These are phyloP conservation scores for Galemys pyrenaicus DNA, from an alignment of 2,113 vertebrate genomes.

Conservation along the genomic window DNA sequence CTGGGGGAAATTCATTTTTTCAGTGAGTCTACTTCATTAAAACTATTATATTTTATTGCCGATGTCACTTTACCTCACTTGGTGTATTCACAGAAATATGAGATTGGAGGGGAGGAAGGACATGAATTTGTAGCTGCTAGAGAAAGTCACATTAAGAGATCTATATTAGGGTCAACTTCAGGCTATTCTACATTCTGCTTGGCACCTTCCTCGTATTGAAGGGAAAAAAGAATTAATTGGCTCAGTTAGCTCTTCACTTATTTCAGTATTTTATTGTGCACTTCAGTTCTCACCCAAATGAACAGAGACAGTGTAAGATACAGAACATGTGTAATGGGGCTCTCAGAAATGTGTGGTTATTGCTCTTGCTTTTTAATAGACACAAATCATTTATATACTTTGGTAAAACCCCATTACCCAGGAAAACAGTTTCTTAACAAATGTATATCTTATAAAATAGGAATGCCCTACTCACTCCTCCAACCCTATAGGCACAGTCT, in stretches of 20 bases:
- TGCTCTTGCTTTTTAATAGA: slow-evolving; percentile 63
- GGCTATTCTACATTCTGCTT: slow-evolving; percentile 61
- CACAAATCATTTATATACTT: slow-evolving; percentile 72
- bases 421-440: slow-evolving; percentile 40
- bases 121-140: not conserved
- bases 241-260: slow-evolving; percentile 79
- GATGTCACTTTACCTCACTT: not conserved
- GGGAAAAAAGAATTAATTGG: slow-evolving; percentile 75
- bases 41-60: not conserved
- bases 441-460: not conserved
- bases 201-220: slow-evolving; percentile 54
- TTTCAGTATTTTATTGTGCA: slow-evolving; percentile 74
- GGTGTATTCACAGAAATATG: not conserved
- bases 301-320: slow-evolving; percentile 52
- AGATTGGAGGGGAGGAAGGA: not conserved
- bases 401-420: slow-evolving; percentile 71
- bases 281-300: slow-evolving; percentile 78
- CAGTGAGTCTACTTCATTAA: not conserved
- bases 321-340: slow-evolving; percentile 62
- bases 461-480: not conserved
- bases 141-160: not conserved
- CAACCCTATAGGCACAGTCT: not conserved
- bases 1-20: not conserved
- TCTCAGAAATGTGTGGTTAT: slow-evolving; percentile 58
- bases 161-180: slow-evolving; percentile 45